Conservation (phyloP, 23 tunicate species). For the Ciona savignyi region DNA sequence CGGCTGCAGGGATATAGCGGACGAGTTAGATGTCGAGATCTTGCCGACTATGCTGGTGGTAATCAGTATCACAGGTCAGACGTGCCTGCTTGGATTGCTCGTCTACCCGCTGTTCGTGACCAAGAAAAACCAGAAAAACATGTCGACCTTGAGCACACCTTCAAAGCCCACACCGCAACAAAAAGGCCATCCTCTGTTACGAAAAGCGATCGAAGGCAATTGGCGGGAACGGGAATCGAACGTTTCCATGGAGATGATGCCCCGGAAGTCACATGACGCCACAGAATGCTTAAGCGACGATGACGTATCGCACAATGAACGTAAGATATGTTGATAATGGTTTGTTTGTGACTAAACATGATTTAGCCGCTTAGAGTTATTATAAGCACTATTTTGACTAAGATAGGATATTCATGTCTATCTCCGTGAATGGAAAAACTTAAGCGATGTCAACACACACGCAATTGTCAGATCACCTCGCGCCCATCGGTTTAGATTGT, state of each 20-base stretch:
- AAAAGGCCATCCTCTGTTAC: background rate
- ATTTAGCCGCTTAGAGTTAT: no score
- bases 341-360: no score
- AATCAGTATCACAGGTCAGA: constrained; percentile 15
- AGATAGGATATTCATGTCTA: no score
- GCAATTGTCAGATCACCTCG: no score
- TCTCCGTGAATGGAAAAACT: no score
- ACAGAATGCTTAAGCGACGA: background rate
- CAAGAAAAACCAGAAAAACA: constrained; percentile 9
- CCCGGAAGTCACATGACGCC: background rate
- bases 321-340: no score
- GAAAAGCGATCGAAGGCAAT: background rate
- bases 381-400: no score
- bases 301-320: background rate
- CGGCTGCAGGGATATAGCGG: constrained; percentile 58
- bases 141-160: background rate
- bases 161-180: background rate
- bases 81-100: constrained; percentile 36
- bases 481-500: no score
- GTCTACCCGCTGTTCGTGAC: constrained; percentile 44
- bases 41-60: constrained; percentile 12
- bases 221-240: background rate
- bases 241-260: background rate
- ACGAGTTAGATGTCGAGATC: constrained; percentile 34
- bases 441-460: no score